phyloP scores from a whole-genome alignment of 2,888 invertebrate species.

The Trissolcus brochymenae region DNA sequence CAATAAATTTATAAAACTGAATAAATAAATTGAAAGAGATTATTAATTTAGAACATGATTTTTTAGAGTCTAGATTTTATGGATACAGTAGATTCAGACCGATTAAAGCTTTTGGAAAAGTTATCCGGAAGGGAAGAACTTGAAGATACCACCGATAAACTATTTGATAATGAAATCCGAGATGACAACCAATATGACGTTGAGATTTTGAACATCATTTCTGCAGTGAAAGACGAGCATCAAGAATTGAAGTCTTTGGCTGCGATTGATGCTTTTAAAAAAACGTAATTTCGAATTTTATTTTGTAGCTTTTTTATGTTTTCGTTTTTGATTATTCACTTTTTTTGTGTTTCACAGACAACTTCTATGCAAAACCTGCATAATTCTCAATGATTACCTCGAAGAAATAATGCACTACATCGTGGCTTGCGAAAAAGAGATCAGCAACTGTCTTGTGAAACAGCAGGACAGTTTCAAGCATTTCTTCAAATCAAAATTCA shows the following conservation, averaged over 20 bases:
- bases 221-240: constrained; percentile 42
- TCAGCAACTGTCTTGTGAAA: constrained; percentile 84
- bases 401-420: constrained; percentile 85
- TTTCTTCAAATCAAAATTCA: constrained; percentile 56
- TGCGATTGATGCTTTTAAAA: constrained; percentile 77
- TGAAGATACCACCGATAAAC: constrained; percentile 78
- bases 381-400: constrained; percentile 82
- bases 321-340: background rate
- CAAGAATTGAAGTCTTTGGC: constrained; percentile 31
- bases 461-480: constrained; percentile 62
- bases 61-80: constrained; percentile 41
- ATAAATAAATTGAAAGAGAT: background rate
- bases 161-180: constrained; percentile 78
- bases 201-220: constrained; percentile 76
- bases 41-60: background rate
- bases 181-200: constrained; percentile 74
- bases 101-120: constrained; percentile 82
- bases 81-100: constrained; percentile 77
- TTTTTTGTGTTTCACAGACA: constrained; percentile 82
- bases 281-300: constrained; percentile 77
- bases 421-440: constrained; percentile 86
- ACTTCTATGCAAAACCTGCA: constrained; percentile 81
- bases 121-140: constrained; percentile 78
- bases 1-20: background rate
- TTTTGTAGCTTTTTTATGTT: background rate